Evolutionary conservation across 1,140 invertebrate species (phyloP), one percentile per base, ranked within the genome.

Genomic region (Pararge aegeria): DNA sequence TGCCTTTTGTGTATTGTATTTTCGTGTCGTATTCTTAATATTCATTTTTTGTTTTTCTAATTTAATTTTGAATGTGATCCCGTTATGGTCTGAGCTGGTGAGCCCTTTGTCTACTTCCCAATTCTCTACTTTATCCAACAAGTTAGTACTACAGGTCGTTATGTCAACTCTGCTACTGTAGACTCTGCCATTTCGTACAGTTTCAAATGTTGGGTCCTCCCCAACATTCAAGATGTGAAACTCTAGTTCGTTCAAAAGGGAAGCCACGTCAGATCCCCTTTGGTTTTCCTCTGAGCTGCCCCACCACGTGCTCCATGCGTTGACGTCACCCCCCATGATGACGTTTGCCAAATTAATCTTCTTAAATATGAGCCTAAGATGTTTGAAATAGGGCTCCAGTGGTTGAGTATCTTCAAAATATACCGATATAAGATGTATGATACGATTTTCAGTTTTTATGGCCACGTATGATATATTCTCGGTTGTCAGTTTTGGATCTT

Each of bases 251-350:
- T 38, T 27, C 1, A 63, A 16, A 9, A 52, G 19, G 2, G 30
- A 30, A 7, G 7, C 5, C 9, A 55, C 9, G n/a, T 21, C 44
- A 12, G 18, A 48, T 10, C 64, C 57, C 34, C 64, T 48, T 0
- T 30, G 30, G 16, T 66, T 51, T 15, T 57, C 55, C 2, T 3
- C 10, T 2, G 0, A 21, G 13, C 73, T 75, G n/a, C 72, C 72
- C 75, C 73, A 78, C 70, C 72, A 78, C 0, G 51, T 42, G 30
- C 66, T 75, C 66, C 66, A 70, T 0, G 75, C 64, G 20, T 74
- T 78, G 0, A 68, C 50, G 21, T 74, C 75, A 7, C 72, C 72
- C 5, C 51, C 69, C 13, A 71, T 15, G 5, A 76, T 48, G 4
- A 44, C 12, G 16, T 44, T 18, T 10, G 1, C 5, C 7, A 16